A percentile compares a stretch with the other conserved stretches of the same genome.
Conservation (phyloP, 2,888 invertebrate genomes). For the Exephanes ischioxanthus region DNA sequence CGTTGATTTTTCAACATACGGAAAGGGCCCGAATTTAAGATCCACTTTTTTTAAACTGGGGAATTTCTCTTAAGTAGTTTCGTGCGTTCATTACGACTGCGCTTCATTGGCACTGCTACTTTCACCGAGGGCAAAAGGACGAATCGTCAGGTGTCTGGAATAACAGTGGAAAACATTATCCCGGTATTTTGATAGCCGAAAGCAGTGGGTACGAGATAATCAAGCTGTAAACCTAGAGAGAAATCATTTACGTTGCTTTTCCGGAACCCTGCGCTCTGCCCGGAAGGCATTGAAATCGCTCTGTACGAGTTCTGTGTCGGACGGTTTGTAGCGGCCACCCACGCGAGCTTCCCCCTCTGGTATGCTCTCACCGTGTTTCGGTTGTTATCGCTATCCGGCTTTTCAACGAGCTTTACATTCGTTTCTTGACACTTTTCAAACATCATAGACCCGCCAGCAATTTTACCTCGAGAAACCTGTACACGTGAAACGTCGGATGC, state of each 20-base stretch:
- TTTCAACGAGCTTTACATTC: constrained; percentile 81
- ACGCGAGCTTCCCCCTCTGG: constrained; percentile 57
- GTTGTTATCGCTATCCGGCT: constrained; percentile 80
- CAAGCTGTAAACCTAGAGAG: constrained; percentile 49
- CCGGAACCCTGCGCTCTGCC: constrained; percentile 32
- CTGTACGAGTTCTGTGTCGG: constrained; percentile 43
- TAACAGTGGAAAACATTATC: constrained; percentile 18
- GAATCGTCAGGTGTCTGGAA: not conserved
- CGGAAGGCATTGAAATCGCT: constrained; percentile 54
- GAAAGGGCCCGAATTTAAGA: not conserved
- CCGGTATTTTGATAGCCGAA: constrained; percentile 28
- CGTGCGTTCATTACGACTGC: not conserved
- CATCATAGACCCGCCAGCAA: constrained; percentile 65
- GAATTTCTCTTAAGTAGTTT: not conserved
- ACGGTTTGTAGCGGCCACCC: constrained; percentile 42
- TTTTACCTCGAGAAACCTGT: constrained; percentile 20
- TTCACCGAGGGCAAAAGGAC: not conserved
- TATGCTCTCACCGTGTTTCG: constrained; percentile 74
- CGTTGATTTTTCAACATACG: not conserved
- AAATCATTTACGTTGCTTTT: constrained; percentile 48
- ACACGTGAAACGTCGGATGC: constrained; percentile 55
- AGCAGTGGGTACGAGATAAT: constrained; percentile 29
- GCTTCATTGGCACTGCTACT: not conserved
- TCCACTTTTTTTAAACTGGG: not conserved
- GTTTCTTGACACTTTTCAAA: constrained; percentile 80